Conservation (phyloP, 2,888 invertebrate genomes). For the Andrena fulva region DNA sequence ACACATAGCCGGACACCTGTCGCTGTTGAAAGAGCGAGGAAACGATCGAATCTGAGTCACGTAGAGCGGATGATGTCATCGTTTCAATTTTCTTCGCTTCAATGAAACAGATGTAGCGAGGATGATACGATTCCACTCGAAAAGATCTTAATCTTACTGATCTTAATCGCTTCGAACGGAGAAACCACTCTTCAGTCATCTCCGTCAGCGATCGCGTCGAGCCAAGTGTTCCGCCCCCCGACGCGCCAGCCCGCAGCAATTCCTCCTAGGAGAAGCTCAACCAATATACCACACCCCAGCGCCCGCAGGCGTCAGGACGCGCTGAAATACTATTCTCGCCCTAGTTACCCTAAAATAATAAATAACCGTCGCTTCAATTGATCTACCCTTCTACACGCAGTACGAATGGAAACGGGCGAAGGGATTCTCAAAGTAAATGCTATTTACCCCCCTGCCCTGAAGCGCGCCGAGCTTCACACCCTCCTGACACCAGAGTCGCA, state of each 20-base stretch:
- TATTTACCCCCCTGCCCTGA: conserved; percentile 15
- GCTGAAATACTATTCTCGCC: conserved; percentile 44
- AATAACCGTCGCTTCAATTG: conserved; percentile 60
- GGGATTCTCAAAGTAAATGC: conserved; percentile 23
- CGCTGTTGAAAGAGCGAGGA: not conserved
- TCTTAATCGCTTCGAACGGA: not conserved
- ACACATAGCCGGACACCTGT: not conserved
- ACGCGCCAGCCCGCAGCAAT: not conserved
- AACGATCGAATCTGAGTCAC: not conserved
- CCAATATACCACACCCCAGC: conserved; percentile 1
- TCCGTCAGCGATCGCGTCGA: not conserved
- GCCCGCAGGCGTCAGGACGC: conserved; percentile 30
- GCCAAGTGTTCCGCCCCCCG: not conserved
- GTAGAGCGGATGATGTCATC: not conserved
- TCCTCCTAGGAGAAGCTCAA: conserved; percentile 15
- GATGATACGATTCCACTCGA: not conserved
- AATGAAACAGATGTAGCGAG: not conserved
- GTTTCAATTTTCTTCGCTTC: not conserved
- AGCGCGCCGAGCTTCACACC: not conserved
- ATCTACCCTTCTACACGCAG: conserved; percentile 27
- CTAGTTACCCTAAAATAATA: conserved; percentile 63
- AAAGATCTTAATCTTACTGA: not conserved
- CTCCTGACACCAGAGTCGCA: not conserved
- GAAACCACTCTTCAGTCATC: not conserved
- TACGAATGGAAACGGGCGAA: conserved; percentile 10